Evolutionary conservation across 2,888 invertebrate species (phyloP).

Genomic region (Candidula unifasciata): DNA sequence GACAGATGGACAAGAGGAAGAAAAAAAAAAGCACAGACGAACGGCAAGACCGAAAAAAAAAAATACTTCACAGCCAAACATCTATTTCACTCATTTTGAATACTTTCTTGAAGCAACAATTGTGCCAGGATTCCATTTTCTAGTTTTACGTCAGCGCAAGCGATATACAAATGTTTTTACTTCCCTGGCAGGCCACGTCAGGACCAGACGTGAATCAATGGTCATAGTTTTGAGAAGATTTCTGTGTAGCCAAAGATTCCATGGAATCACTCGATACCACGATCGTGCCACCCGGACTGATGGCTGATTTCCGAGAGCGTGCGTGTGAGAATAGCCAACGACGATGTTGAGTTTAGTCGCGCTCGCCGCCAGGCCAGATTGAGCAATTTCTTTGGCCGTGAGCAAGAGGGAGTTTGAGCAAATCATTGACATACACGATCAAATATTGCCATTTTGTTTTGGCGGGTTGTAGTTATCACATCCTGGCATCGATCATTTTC

Average conservation of each 20-base stretch:
- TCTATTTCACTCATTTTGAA: not conserved
- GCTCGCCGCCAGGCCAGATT: constrained; percentile 26
- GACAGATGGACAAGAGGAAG: no score
- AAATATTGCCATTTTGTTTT: constrained; percentile 37
- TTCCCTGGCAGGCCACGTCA: not conserved
- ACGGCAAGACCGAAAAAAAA: no score
- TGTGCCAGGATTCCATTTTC: not conserved
- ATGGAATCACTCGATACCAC: constrained; percentile 41
- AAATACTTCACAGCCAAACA: no score
- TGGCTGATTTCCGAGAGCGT: constrained; percentile 44
- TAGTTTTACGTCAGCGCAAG: not conserved
- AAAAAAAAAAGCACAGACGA: no score
- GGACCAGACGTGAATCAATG: constrained; percentile 33
- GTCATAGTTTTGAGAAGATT: constrained; percentile 34
- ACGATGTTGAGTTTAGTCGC: constrained; percentile 41
- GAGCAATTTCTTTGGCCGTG: constrained; percentile 26
- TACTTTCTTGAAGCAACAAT: not conserved
- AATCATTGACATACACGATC: constrained; percentile 29
- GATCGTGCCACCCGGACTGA: constrained; percentile 32
- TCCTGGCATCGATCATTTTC: constrained; percentile 16
- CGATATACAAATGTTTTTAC: constrained; percentile 22
- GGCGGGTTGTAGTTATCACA: constrained; percentile 25
- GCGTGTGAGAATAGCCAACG: constrained; percentile 40
- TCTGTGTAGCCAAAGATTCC: constrained; percentile 34
- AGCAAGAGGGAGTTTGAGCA: constrained; percentile 19